Evolutionary conservation across 2,113 vertebrate species (phyloP).

Genomic region (Lasiurus cinereus): DNA sequence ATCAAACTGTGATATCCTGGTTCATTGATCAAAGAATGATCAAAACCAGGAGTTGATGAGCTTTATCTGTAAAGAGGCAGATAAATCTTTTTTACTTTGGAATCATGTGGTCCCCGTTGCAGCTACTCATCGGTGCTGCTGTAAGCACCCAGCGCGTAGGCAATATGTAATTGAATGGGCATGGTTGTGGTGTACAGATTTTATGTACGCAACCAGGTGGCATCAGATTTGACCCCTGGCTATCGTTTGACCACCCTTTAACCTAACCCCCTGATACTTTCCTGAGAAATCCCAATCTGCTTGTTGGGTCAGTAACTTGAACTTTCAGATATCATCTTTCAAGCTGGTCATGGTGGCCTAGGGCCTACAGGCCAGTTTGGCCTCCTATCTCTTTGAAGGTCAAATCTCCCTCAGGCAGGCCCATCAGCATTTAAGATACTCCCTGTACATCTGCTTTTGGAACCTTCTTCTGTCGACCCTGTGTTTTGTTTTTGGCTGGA

Average conservation of each 20-base stretch:
- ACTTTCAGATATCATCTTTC: neutral
- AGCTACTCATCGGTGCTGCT: neutral
- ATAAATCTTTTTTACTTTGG: neutral
- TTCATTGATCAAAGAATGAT: neutral
- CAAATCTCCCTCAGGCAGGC: neutral
- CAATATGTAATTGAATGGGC: neutral
- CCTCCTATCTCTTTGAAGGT: neutral
- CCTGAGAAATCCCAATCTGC: neutral
- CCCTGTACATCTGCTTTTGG: fast-evolving
- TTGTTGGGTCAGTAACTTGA: no score
- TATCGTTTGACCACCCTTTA: neutral
- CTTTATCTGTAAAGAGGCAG: neutral
- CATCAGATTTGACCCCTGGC: neutral
- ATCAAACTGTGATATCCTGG: no score
- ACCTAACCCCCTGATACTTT: neutral
- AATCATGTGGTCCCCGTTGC: neutral
- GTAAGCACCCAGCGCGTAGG: neutral
- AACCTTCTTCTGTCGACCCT: neutral
- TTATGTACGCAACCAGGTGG: no score
- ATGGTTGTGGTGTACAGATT: neutral
- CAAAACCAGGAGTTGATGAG: neutral
- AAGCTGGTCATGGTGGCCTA: neutral
- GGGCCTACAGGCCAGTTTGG: neutral
- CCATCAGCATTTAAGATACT: fast-evolving
- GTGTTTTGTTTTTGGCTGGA: neutral